Evolutionary conservation across 2,888 invertebrate genomes (phyloP), one percentile per base, ranked within the genome.

Genomic region (Ctenicera cuprea): DNA sequence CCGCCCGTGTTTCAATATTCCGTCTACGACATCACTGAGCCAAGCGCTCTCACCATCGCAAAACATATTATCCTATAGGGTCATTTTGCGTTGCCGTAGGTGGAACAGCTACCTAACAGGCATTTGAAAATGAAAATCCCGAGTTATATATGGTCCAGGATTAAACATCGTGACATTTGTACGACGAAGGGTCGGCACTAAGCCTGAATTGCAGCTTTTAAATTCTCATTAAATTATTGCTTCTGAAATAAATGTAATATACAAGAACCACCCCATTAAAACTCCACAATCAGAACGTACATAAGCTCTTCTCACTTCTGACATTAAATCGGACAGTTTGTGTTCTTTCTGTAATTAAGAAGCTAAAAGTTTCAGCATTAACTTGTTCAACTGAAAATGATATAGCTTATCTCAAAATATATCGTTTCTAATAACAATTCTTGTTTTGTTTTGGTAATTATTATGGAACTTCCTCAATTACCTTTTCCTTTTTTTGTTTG

Each of bases 1-100:
- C 69, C 61, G 37, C 66, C 71, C 65, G 71, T 74, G 71, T 74
- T 74, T 74, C 74, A 74, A 74, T 74, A 74, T 74, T 71, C 74
- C 50, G 67, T 71, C 66, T 74, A 74, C 74, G 64, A 71, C 71
- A 74, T 67, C 67, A 62, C 50, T 57, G 71, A 71, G 57, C 62
- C 63, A 65, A 67, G 61, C 67, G 48, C 71, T 65, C 70, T 67
- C 61, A 43, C 62, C 45, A 71, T 67, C 62, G 45, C 64, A 71
- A 74, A 71, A 74, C 69, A 69, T 63, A 74, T 71, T 71, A 71
- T 71, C 67, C 65, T 74, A 63, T 48, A 52, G 66, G 69, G 73
- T 69, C 73, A 63, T 67, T 73, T 67, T 68, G 67, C 73, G 65
- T 73, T 73, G 54, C 57, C 59, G 63, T 73, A 73, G 73, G 73